A percentile compares a stretch with the other conserved stretches of the same genome.
Conservation (phyloP, 2,797 vertebrate genomes). For the Spinibarbus caldwelli region DNA sequence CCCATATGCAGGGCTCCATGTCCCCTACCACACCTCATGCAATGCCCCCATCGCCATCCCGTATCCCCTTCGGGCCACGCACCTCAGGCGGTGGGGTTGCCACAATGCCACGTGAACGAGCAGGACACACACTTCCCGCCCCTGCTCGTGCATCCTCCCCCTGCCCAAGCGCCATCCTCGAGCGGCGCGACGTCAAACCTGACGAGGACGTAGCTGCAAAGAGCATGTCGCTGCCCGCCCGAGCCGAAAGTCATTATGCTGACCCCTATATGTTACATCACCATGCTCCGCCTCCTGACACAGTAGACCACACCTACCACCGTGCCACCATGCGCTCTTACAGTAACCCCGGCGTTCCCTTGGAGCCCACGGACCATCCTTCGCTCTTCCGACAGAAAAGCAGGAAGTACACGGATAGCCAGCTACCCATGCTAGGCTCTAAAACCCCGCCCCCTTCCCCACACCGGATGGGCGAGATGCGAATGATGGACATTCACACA, state of each 20-base stretch:
- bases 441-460: conserved; percentile 94
- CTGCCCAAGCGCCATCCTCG: conserved; percentile 94
- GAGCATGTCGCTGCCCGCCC: conserved; percentile 78
- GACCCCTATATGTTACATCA: conserved; percentile 92
- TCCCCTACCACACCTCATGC: conserved; percentile 83
- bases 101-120: conserved; percentile 89
- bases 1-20: conserved; percentile 84
- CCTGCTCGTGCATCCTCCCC: conserved; percentile 86
- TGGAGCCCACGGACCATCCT: conserved; percentile 90
- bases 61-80: conserved; percentile 90
- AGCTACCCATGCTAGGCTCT: conserved; percentile 87
- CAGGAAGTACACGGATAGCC: conserved; percentile 86
- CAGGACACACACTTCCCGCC: conserved; percentile 76
- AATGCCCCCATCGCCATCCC: conserved; percentile 87
- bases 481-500: conserved; percentile 88
- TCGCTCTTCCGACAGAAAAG: conserved; percentile 92
- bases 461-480: conserved; percentile 87
- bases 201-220: conserved; percentile 89
- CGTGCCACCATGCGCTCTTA: conserved; percentile 88
- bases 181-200: conserved; percentile 94
- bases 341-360: conserved; percentile 81
- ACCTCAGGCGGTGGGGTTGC: conserved; percentile 77
- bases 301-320: conserved; percentile 88
- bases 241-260: conserved; percentile 85
- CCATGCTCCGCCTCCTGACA: conserved; percentile 79